phyloP scores from a whole-genome alignment of 1,140 invertebrate species.

The Dendroctonus ponderosae region DNA sequence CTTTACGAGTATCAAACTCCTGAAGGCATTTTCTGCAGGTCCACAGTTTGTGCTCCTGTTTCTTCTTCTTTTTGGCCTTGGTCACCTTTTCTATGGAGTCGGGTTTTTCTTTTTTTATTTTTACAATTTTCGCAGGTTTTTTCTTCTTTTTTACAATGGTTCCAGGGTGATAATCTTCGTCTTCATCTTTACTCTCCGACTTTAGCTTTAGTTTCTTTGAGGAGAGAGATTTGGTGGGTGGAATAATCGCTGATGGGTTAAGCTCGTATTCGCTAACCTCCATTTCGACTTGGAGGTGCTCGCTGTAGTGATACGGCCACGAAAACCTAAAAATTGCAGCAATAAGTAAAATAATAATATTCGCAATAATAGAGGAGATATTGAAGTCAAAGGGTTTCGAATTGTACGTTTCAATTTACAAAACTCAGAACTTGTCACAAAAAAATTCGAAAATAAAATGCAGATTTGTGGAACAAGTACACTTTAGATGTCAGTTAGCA shows the following conservation, averaged over 20 bases:
- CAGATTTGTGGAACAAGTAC: no score
- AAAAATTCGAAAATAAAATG: no score
- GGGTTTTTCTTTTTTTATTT: constrained; percentile 9
- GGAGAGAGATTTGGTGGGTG: not conserved
- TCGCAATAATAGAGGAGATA: no score
- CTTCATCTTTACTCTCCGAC: constrained; percentile 14
- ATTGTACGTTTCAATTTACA: no score
- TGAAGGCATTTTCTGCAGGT: constrained; percentile 38
- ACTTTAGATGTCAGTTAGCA: no score
- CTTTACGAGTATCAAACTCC: constrained; percentile 37
- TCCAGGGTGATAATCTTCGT: constrained; percentile 26
- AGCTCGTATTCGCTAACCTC: constrained; percentile 26
- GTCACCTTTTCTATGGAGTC: constrained; percentile 9
- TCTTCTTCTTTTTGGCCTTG: constrained; percentile 5
- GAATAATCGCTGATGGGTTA: not conserved
- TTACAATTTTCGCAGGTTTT: not conserved
- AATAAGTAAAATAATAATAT: no score
- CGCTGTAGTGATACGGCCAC: constrained; percentile 4
- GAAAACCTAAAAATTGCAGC: constrained; percentile 29
- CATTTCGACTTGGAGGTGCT: constrained; percentile 32
- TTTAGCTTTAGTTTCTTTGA: not conserved
- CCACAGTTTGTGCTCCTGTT: constrained; percentile 36
- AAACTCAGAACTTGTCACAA: no score
- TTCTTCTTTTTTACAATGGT: constrained; percentile 1
- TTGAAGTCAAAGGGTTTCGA: no score